These are phyloP conservation scores for Hesperia comma DNA, from an alignment of 2,888 invertebrate species.

Conservation along the genomic window DNA sequence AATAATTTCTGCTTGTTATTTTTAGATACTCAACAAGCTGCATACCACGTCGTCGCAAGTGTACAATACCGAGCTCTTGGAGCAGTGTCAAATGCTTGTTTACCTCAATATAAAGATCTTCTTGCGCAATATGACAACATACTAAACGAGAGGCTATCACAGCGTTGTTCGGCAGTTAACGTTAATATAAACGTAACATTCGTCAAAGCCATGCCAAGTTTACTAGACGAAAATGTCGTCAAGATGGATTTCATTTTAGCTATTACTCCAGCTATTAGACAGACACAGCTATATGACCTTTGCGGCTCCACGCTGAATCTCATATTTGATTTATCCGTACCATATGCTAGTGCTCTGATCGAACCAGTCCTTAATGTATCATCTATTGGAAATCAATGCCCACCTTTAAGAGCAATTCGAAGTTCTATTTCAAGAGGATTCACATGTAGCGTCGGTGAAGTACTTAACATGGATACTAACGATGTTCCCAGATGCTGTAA, in stretches of 20 bases:
- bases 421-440: slow-evolving; percentile 95
- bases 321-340: slow-evolving; percentile 96
- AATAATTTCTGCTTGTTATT: slow-evolving; percentile 44
- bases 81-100: slow-evolving; percentile 92
- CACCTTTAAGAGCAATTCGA: slow-evolving; percentile 93
- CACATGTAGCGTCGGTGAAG: slow-evolving; percentile 96
- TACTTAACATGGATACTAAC: slow-evolving; percentile 95
- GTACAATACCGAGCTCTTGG: slow-evolving; percentile 95
- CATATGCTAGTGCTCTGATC: slow-evolving; percentile 94
- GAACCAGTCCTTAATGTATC: slow-evolving; percentile 95
- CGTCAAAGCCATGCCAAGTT: slow-evolving; percentile 90
- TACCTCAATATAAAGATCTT: slow-evolving; percentile 93
- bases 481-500: slow-evolving; percentile 96
- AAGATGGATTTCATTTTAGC: slow-evolving; percentile 95
- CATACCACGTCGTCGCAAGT: slow-evolving; percentile 94
- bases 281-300: slow-evolving; percentile 96
- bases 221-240: slow-evolving; percentile 93
- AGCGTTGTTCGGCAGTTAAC: slow-evolving; percentile 96
- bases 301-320: slow-evolving; percentile 97
- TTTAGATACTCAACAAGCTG: slow-evolving; percentile 95
- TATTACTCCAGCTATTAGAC: slow-evolving; percentile 93
- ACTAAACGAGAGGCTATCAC: slow-evolving; percentile 92
- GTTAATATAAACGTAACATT: slow-evolving; percentile 97
- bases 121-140: slow-evolving; percentile 91
- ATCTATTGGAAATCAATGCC: slow-evolving; percentile 96